Percentiles rank a stretch among this genome's conserved stretches.
These are phyloP conservation scores for Drosophila quinaria DNA, from an alignment of 2,888 invertebrate species.

Conservation along the genomic window DNA sequence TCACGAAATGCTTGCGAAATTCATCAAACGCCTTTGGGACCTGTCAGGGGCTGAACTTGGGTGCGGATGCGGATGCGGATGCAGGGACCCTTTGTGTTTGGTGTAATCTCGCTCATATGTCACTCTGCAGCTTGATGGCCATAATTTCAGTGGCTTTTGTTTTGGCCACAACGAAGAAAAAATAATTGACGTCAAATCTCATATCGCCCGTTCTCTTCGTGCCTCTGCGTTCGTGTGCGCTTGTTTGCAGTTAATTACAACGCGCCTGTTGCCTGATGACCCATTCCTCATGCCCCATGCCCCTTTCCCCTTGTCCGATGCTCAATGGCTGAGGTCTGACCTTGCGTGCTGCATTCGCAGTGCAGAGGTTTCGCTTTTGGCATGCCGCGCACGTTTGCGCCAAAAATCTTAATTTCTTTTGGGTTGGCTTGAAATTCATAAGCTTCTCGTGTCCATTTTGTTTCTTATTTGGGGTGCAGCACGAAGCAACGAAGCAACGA, in stretches of 20 bases:
- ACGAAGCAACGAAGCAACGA: constrained; percentile 12
- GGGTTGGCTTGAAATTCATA: constrained; percentile 38
- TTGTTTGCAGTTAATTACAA: constrained; percentile 76
- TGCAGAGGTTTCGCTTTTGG: constrained; percentile 46
- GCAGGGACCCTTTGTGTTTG: constrained; percentile 14
- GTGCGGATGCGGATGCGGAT: background rate
- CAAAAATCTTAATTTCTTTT: constrained; percentile 80
- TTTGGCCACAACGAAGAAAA: constrained; percentile 36
- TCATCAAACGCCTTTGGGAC: constrained; percentile 59
- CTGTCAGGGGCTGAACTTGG: background rate
- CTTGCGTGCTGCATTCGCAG: constrained; percentile 72
- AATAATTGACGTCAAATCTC: constrained; percentile 72
- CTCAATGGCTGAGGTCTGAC: constrained; percentile 44
- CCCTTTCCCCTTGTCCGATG: background rate
- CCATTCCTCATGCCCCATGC: constrained; percentile 27
- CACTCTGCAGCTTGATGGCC: constrained; percentile 55
- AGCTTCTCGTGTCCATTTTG: constrained; percentile 67
- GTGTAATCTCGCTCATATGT: constrained; percentile 66
- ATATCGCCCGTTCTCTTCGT: constrained; percentile 3
- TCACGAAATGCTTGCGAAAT: constrained; percentile 68
- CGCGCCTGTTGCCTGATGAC: constrained; percentile 33
- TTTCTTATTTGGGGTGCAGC: constrained; percentile 63
- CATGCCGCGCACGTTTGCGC: constrained; percentile 71
- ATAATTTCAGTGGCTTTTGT: constrained; percentile 54
- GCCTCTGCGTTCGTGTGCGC: constrained; percentile 22